phyloP scores from a whole-genome alignment of 2,113 vertebrate genomes.

The Scomber japonicus region DNA sequence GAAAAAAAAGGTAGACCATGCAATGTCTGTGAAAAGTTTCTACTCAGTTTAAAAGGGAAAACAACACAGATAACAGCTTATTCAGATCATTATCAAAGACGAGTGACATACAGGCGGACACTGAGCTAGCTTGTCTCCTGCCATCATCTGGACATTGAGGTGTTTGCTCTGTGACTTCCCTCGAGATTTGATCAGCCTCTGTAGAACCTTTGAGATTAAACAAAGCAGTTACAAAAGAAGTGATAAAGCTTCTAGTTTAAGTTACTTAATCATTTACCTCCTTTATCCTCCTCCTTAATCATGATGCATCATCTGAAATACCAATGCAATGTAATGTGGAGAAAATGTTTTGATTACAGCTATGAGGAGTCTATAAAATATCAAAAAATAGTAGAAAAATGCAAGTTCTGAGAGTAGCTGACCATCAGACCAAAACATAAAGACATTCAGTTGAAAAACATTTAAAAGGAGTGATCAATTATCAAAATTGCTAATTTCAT shows the following conservation, averaged over 20 bases:
- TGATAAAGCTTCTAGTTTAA: too few relatives aligned
- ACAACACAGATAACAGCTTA: too few relatives aligned
- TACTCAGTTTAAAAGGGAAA: background rate
- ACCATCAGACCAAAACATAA: too few relatives aligned
- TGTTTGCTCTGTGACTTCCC: conserved; percentile 98
- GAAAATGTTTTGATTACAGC: too few relatives aligned
- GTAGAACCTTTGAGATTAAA: conserved; percentile 88
- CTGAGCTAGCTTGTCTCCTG: conserved; percentile 95
- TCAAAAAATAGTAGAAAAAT: too few relatives aligned
- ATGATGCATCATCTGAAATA: background rate
- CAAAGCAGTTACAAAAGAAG: background rate
- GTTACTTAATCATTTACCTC: too few relatives aligned
- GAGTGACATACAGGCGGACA: conserved; percentile 91
- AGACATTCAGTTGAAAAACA: too few relatives aligned
- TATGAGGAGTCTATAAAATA: too few relatives aligned
- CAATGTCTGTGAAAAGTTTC: background rate
- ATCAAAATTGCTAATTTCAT: background rate
- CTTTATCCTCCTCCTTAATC: too few relatives aligned
- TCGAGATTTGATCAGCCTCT: conserved; percentile 94
- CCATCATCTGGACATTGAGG: conserved; percentile 98
- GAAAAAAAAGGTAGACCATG: accelerated
- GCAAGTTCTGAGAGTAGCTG: too few relatives aligned
- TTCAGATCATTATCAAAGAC: background rate
- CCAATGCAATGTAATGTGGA: too few relatives aligned
- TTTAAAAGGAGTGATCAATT: too few relatives aligned